Evolutionary conservation across 2,113 vertebrate genomes (phyloP).

Genomic region (Nymphicus hollandicus): DNA sequence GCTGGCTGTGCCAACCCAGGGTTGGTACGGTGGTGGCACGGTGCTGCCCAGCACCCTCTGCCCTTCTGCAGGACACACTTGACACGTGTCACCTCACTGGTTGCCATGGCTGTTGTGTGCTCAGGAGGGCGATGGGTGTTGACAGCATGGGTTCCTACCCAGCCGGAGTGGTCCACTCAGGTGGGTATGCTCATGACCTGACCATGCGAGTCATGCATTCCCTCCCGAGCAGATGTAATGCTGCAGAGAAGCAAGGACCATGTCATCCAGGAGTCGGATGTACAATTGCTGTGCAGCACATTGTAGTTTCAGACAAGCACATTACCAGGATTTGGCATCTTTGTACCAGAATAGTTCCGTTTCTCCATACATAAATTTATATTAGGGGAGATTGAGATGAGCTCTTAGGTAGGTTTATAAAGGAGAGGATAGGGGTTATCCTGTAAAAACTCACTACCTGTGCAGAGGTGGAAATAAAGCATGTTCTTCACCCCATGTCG

Average conservation of each 20-base stretch:
- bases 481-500: rapidly evolving
- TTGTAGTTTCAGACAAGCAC: neutral
- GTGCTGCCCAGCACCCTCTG: neutral
- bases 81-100: neutral
- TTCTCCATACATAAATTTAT: neutral
- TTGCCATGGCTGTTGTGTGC: neutral
- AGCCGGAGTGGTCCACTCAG: rapidly evolving
- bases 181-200: neutral
- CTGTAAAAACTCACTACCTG: neutral
- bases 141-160: too few species aligned
- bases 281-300: neutral
- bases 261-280: neutral
- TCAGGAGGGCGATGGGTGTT: neutral
- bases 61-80: neutral
- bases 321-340: rapidly evolving
- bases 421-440: neutral
- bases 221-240: neutral
- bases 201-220: neutral
- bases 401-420: neutral
- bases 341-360: neutral
- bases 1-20: neutral
- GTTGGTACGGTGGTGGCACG: neutral
- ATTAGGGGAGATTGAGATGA: neutral
- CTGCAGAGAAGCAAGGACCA: neutral
- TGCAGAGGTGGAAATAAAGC: neutral